Evolutionary conservation across 2,888 invertebrate species (phyloP).

Genomic region (Chamaedrilus cognettii): DNA sequence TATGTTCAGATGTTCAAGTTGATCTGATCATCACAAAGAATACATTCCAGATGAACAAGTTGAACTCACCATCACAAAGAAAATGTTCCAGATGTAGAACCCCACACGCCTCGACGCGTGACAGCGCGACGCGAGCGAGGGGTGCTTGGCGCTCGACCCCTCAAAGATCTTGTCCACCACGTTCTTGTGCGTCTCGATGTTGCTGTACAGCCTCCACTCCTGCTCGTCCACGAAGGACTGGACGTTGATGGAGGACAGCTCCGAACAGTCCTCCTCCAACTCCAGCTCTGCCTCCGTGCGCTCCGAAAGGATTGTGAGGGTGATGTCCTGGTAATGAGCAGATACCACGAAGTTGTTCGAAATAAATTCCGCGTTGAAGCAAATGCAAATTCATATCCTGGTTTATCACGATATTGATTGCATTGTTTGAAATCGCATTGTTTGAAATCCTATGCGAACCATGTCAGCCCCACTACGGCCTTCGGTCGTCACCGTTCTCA

Average conservation of each 20-base stretch:
- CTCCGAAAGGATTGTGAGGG: conserved; percentile 53
- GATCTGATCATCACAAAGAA: too few species aligned
- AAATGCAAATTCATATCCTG: too few species aligned
- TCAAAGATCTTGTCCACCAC: conserved; percentile 53
- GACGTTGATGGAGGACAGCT: conserved; percentile 52
- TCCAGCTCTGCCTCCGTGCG: conserved; percentile 50
- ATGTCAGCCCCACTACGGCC: too few species aligned
- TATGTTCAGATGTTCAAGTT: too few species aligned
- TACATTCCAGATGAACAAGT: too few species aligned
- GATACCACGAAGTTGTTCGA: not conserved
- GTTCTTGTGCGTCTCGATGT: conserved; percentile 51
- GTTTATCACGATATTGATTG: too few species aligned
- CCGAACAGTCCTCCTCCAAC: conserved; percentile 49
- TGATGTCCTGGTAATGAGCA: conserved; percentile 46
- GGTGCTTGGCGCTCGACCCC: conserved; percentile 52
- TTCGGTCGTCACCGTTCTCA: too few species aligned
- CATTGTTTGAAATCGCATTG: too few species aligned
- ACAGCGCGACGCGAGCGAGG: conserved; percentile 55
- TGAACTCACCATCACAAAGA: conserved; percentile 54
- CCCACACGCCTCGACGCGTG: conserved; percentile 56
- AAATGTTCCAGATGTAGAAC: conserved; percentile 59
- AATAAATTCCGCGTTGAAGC: too few species aligned
- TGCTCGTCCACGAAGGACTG: conserved; percentile 56
- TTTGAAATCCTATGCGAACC: too few species aligned
- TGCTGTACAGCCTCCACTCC: conserved; percentile 56